Conservation (phyloP, 2,113 vertebrate species). For the Myotis lucifugus region DNA sequence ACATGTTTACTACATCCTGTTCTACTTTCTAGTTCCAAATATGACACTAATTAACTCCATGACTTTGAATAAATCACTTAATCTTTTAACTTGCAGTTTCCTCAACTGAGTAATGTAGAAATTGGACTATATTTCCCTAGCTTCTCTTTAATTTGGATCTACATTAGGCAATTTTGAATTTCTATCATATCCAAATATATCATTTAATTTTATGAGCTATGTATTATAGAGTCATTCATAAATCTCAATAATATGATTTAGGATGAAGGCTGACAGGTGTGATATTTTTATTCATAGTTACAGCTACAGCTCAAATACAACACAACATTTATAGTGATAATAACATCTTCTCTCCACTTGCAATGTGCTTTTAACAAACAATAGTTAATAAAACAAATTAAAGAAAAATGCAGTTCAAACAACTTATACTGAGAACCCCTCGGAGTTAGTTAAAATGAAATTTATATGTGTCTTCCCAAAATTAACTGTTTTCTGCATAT, state of each 20-base stretch:
- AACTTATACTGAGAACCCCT: neutral
- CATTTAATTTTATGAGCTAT: conserved; percentile 23
- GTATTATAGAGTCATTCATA: neutral
- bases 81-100: conserved; percentile 22
- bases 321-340: neutral
- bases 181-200: neutral
- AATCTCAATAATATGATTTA: neutral
- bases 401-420: neutral
- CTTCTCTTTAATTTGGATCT: neutral
- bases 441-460: neutral
- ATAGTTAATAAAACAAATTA: conserved; percentile 22
- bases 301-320: neutral
- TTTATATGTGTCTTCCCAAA: neutral
- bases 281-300: neutral
- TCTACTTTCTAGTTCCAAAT: neutral
- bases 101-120: neutral
- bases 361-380: conserved; percentile 12
- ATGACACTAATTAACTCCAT: neutral
- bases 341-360: neutral
- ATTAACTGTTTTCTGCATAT: neutral
- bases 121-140: neutral
- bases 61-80: neutral
- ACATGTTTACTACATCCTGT: neutral
- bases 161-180: neutral
- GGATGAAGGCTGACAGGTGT: neutral